A percentile compares a stretch with the other conserved stretches of the same genome.
phyloP scores from a whole-genome alignment of 2,797 vertebrate species.

The Cryptoblepharus egeriae region DNA sequence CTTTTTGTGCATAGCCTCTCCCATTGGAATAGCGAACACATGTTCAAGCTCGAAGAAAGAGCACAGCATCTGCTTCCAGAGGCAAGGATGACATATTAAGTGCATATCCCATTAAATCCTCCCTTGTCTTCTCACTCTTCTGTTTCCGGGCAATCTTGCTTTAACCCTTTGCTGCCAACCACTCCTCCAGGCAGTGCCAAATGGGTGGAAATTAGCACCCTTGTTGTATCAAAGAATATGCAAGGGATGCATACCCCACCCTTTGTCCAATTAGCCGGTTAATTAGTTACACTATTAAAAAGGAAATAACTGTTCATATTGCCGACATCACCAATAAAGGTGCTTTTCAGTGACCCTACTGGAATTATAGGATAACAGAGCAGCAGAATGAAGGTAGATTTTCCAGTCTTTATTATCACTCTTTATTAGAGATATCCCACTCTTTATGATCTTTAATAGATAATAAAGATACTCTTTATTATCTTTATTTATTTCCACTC shows the following conservation, averaged over 20 bases:
- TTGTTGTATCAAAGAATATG: neutral
- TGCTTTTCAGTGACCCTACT: too few species aligned
- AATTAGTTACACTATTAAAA: too few species aligned
- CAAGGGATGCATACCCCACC: neutral
- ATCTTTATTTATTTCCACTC: too few species aligned
- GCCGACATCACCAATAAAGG: too few species aligned
- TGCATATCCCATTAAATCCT: fast-evolving
- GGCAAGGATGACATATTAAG: neutral
- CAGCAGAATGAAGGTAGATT: too few species aligned
- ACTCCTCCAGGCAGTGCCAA: neutral
- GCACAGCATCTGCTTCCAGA: neutral
- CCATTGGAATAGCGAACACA: neutral
- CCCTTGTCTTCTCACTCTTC: neutral
- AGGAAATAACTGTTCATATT: too few species aligned
- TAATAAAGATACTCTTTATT: too few species aligned
- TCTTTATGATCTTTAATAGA: too few species aligned
- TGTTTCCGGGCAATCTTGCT: neutral
- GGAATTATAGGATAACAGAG: too few species aligned
- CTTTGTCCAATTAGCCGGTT: neutral
- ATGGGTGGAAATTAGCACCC: neutral
- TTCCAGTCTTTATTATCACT: too few species aligned
- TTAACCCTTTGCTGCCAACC: neutral
- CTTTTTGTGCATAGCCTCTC: neutral
- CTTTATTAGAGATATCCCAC: too few species aligned
- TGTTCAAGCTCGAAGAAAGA: neutral